Evolutionary conservation across 2,888 invertebrate genomes (phyloP).

Genomic region (Lasioglossum leucozonium): DNA sequence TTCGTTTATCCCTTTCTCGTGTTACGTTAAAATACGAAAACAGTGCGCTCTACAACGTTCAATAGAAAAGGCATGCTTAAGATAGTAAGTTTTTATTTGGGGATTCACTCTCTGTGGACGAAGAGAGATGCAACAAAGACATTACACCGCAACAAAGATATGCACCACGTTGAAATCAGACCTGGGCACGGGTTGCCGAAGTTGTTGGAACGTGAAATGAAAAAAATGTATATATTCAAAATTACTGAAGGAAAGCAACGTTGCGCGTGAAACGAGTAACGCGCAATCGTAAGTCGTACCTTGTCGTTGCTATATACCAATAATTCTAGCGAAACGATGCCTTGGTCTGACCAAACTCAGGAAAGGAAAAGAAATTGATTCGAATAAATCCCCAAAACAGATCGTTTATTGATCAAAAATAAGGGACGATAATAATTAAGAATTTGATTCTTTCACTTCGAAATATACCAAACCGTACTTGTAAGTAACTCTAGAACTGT

Average conservation of each 20-base stretch:
- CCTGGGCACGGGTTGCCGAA: neutral
- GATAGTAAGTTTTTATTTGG: conserved; percentile 46
- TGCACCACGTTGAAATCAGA: neutral
- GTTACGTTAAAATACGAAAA: neutral
- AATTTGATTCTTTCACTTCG: conserved; percentile 81
- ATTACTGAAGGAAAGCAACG: neutral
- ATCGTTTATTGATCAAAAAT: conserved; percentile 82
- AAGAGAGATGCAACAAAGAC: neutral
- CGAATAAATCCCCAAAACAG: conserved; percentile 80
- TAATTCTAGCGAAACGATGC: neutral
- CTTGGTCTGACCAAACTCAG: conserved; percentile 34
- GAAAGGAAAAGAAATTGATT: conserved; percentile 66
- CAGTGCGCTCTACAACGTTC: neutral
- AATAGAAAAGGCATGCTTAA: conserved; percentile 7
- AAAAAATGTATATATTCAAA: neutral
- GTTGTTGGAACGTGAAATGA: neutral
- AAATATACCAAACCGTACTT: conserved; percentile 80
- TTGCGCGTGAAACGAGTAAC: neutral
- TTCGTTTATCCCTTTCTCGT: conserved; percentile 42
- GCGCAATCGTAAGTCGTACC: neutral
- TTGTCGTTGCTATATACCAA: neutral
- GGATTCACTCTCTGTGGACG: conserved; percentile 54
- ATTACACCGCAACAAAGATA: neutral
- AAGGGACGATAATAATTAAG: conserved; percentile 81
- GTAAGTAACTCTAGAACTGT: conserved; percentile 80